phyloP scores from a whole-genome alignment of 2,888 invertebrate species.

The Brachyptera putata region DNA sequence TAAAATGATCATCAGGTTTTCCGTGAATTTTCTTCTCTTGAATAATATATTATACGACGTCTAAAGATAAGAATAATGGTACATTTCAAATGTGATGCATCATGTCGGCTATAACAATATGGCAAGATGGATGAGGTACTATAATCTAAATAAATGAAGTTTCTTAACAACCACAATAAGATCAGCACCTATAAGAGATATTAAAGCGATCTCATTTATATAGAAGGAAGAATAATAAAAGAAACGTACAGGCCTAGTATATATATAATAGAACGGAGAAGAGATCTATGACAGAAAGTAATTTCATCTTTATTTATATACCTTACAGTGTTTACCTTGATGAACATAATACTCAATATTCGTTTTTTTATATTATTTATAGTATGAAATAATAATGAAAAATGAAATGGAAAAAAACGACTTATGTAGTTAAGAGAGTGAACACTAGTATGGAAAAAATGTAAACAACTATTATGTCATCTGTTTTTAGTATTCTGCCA shows the following conservation, averaged over 20 bases:
- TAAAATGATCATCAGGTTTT: constrained; percentile 1
- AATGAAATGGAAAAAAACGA: too few species aligned
- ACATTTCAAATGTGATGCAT: constrained; percentile 19
- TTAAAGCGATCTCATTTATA: constrained; percentile 18
- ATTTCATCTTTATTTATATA: background rate
- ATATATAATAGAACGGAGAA: background rate
- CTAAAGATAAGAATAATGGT: constrained; percentile 17
- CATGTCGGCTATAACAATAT: constrained; percentile 1
- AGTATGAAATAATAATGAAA: too few species aligned
- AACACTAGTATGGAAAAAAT: too few species aligned
- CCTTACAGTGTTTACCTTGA: background rate
- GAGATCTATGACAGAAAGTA: background rate
- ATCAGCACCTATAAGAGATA: constrained; percentile 17
- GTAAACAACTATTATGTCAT: too few species aligned
- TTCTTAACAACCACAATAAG: constrained; percentile 7
- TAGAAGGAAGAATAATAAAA: constrained; percentile 1
- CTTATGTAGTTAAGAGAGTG: too few species aligned
- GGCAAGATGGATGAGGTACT: constrained; percentile 25
- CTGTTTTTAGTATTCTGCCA: too few species aligned
- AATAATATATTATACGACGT: too few species aligned
- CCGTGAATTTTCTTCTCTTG: background rate
- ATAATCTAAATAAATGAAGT: constrained; percentile 28
- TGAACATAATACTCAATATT: too few species aligned
- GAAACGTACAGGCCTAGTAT: background rate
- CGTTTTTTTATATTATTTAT: too few species aligned